Base-by-base conservation (phyloP, 2,797 vertebrate species). In the Enteromius trimaculatus region DNA sequence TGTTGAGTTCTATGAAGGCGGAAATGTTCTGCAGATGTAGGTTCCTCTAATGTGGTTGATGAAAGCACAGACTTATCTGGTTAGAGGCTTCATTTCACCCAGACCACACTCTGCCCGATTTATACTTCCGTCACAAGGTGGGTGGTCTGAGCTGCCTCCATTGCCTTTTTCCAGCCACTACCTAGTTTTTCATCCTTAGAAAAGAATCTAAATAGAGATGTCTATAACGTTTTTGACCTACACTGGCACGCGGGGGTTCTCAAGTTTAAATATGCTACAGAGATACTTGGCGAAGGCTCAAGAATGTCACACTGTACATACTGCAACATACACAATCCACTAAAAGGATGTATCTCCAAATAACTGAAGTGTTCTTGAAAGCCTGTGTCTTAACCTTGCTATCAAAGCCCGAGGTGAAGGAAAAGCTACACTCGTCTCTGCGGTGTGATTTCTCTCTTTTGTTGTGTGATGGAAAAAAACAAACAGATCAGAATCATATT, bases 11-110 rank as follows among this genome's bases (percentile, higher is more conserved):
- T 92, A 92, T 53, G 86, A 87, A 84, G 88, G 89, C 89, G 91
- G 90, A 93, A 94, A 95, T 93, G 92, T 92, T 93, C 87, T 91
- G 92, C 94, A 95, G 93, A 93, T 95, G 94, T 92, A 84, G 81
- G 86, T 64, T 88, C 88, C 75, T 94, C 92, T 94, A 86, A 94
- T 95, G 94, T 94, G 94, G 93, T 91, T 92, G 88, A 94, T 93
- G 92, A 94, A 94, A 94, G 94, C 92, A 89, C 91, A 93, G 91
- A 91, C 91, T 91, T 94, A 93, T 94, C 93, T 93, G 93, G 92
- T 92, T 90, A 89, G 90, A 91, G 92, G 92, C 87, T 90, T 92
- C 55, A 81, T 87, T 92, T 90, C 90, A 90, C 86, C 90, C 88
- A 81, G 86, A 90, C 92, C 89, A 64, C 90, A 90, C 89, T 84